phyloP scores from a whole-genome alignment of 2,888 invertebrate species.

The Drosophila neonasuta region DNA sequence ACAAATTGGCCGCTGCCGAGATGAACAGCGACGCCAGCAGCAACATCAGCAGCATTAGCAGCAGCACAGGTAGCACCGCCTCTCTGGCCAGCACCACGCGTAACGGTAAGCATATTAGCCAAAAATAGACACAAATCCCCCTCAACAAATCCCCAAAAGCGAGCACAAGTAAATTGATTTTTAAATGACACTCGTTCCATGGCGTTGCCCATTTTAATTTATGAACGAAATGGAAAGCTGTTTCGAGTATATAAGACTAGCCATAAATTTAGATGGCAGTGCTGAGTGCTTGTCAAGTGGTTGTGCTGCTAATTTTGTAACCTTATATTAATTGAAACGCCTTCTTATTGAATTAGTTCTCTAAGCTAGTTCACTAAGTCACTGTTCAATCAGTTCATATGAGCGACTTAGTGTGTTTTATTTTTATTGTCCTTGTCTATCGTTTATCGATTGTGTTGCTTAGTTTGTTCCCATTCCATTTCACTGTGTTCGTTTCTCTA shows the following conservation, averaged over 20 bases:
- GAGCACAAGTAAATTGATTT: conserved; percentile 56
- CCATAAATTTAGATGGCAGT: conserved; percentile 51
- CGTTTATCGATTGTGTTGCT: neutral
- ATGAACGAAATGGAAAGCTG: conserved; percentile 9
- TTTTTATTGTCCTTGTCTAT: neutral
- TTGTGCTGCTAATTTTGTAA: conserved; percentile 21
- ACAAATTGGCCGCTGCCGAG: conserved; percentile 56
- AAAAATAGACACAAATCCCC: conserved; percentile 36
- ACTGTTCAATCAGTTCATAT: neutral
- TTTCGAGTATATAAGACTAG: conserved; percentile 16
- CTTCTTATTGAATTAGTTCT: neutral
- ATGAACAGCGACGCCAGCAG: conserved; percentile 38
- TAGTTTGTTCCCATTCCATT: neutral
- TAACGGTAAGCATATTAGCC: conserved; percentile 65
- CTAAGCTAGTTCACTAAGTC: neutral
- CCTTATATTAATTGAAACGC: conserved; percentile 46
- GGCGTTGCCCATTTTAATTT: conserved; percentile 21
- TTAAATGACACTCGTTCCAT: conserved; percentile 30
- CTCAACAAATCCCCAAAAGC: conserved; percentile 22
- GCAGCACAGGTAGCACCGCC: conserved; percentile 45
- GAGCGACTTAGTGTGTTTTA: neutral
- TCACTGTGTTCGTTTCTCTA: neutral
- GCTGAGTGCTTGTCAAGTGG: conserved; percentile 36
- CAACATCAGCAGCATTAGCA: conserved; percentile 27
- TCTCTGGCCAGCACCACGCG: conserved; percentile 70